Evolutionary conservation across 2,113 vertebrate genomes (phyloP).

Genomic region (Hemiscyllium ocellatum): DNA sequence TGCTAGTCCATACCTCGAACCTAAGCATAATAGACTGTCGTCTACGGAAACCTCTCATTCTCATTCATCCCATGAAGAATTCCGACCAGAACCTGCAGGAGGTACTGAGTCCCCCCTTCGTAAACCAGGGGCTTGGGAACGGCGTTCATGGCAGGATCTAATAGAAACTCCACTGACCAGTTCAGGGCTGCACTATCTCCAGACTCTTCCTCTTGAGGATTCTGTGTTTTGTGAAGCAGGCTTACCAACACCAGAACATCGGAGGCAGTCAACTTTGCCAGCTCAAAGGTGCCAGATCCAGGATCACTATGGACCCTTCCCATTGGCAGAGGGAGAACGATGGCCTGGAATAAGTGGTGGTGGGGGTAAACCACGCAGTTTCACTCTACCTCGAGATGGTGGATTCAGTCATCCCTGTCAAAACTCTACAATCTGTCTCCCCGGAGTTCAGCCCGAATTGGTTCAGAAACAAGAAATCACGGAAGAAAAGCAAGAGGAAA

Average conservation of each 20-base stretch:
- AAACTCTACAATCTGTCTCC: constrained; percentile 60
- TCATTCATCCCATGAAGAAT: constrained; percentile 92
- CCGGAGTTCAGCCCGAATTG: constrained; percentile 67
- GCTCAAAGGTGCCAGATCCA: constrained; percentile 85
- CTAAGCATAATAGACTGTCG: constrained; percentile 83
- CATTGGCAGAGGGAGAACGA: constrained; percentile 67
- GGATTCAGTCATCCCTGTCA: constrained; percentile 83
- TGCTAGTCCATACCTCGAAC: constrained; percentile 78
- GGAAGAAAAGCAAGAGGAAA: constrained; percentile 56
- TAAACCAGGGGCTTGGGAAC: constrained; percentile 79
- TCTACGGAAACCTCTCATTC: constrained; percentile 95
- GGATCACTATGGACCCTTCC: constrained; percentile 87
- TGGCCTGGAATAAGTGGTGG: constrained; percentile 59
- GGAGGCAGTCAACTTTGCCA: constrained; percentile 88
- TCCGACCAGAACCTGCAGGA: constrained; percentile 73
- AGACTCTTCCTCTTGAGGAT: constrained; percentile 88
- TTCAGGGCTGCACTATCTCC: constrained; percentile 90
- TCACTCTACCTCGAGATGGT: constrained; percentile 88
- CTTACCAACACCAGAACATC: constrained; percentile 71
- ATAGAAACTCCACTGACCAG: constrained; percentile 93
- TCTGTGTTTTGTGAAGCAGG: constrained; percentile 82
- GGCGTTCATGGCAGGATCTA: constrained; percentile 97
- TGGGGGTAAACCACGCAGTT: constrained; percentile 86
- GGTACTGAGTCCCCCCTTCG: constrained; percentile 80
- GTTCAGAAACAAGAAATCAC: constrained; percentile 63